These are phyloP conservation scores for Quadroppia sp. DNA, from an alignment of 2,888 invertebrate species.

Conservation along the genomic window DNA sequence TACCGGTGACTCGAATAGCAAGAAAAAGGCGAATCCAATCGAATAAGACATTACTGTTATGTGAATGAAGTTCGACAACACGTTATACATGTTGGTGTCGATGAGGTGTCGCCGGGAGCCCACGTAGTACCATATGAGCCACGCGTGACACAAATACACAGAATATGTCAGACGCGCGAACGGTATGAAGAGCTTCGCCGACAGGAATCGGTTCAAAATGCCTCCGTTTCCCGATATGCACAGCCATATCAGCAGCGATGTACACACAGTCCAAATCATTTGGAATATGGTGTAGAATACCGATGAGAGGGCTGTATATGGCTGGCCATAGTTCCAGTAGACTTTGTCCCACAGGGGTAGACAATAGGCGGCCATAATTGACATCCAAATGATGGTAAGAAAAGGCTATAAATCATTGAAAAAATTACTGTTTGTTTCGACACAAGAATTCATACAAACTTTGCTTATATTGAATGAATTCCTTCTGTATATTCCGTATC, in stretches of 20 bases:
- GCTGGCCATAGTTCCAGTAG: not conserved
- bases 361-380: not conserved
- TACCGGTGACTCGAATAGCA: slow-evolving; percentile 45
- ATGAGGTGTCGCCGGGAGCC: slow-evolving; percentile 37
- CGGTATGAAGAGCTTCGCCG: slow-evolving; percentile 36
- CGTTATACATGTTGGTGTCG: not conserved
- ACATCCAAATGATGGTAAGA: not conserved
- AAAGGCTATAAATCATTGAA: not conserved
- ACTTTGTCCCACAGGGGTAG: slow-evolving; percentile 25
- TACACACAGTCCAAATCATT: slow-evolving; percentile 7
- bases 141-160: slow-evolving; percentile 44
- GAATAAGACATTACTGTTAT: slow-evolving; percentile 13
- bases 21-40: slow-evolving; percentile 38
- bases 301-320: not conserved
- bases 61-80: not conserved
- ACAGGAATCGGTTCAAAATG: slow-evolving; percentile 39
- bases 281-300: not conserved
- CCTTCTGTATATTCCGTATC: not conserved
- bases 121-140: slow-evolving; percentile 41
- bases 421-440: not conserved
- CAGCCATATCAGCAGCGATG: slow-evolving; percentile 29
- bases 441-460: not conserved
- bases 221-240: slow-evolving; percentile 40
- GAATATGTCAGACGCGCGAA: slow-evolving; percentile 42
- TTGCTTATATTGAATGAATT: not conserved